These are phyloP conservation scores for Drosophila subquinaria DNA, from an alignment of 2,888 invertebrate genomes.

Conservation along the genomic window DNA sequence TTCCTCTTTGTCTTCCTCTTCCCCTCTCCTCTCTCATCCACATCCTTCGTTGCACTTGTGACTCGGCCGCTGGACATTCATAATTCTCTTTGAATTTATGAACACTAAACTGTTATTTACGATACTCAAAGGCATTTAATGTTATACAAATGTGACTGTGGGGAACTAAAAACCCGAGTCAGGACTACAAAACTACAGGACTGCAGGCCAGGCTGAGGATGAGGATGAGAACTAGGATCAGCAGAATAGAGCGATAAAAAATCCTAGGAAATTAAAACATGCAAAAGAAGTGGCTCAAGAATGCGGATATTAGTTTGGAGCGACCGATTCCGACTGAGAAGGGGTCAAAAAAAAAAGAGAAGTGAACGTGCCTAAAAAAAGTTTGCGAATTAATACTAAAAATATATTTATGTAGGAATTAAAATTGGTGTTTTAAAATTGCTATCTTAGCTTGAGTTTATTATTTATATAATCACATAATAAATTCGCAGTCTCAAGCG, in stretches of 20 bases:
- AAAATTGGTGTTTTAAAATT: no score
- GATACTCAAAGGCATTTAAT: conserved; percentile 82
- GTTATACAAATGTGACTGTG: conserved; percentile 74
- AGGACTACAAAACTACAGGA: conserved; percentile 8
- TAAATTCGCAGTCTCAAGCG: no score
- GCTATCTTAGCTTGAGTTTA: no score
- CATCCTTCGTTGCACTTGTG: conserved; percentile 49
- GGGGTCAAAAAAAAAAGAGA: no score
- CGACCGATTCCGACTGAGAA: conserved; percentile 2
- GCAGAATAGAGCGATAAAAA: conserved; percentile 44
- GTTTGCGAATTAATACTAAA: neutral
- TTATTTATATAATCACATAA: no score
- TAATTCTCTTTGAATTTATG: conserved; percentile 84
- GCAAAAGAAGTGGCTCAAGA: neutral
- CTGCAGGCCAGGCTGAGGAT: conserved; percentile 5
- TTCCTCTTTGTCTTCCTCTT: conserved; percentile 15
- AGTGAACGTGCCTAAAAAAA: neutral
- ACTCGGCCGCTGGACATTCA: conserved; percentile 72
- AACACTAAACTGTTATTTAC: conserved; percentile 84
- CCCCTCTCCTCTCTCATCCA: neutral
- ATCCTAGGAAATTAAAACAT: conserved; percentile 51
- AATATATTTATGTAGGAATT: neutral
- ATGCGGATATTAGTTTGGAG: conserved; percentile 44
- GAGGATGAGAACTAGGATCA: neutral
- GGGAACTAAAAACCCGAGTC: conserved; percentile 47